Evolutionary conservation across 1,140 invertebrate species (phyloP), one percentile per base, ranked within the genome.

Genomic region (Parasteatoda tepidariorum): DNA sequence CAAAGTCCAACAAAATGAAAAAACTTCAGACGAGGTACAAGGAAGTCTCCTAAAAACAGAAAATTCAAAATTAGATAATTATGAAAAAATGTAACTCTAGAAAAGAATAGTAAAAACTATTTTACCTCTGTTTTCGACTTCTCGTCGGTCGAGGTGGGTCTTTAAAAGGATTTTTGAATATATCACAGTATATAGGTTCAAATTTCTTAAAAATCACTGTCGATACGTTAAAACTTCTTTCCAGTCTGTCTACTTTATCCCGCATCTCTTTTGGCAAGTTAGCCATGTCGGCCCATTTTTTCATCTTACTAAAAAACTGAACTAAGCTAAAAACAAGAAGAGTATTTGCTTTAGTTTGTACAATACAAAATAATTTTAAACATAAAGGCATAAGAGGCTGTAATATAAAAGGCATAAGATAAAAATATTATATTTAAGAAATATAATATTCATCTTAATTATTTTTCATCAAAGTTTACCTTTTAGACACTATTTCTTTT

Each of bases 241-340:
- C 94, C 64, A 99, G 89, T 81, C 93, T 92, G 67, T 96, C 93
- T 67, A 99, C 94, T 89, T 95, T 95, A 26, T 93, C 92, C 76
- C 93, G 91, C 87, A 98, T 96, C 59, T 96, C 94, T 85, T 93
- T 92, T 0, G 95, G 92, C 88, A 98, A 92, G 85, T 94, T 94
- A 0, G 95, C 93, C 96, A 99, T 98, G 86, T 97, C 95, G 61
- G 94, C 93, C 98, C 98, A 99, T 87, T 94, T 95, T 88, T 96
- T 95, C 87, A 97, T 97, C 90, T 98, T 99, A 62, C 92, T 93
- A 88, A 99, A 98, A 90, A 99, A 99, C 85, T 98, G 94, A 82
- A 96, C 94, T 55, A 99, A 91, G 86, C 95, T 96, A 88, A 84
- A 91, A 91, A 85, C 83, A 81, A 84, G 33, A 24, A 59, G 70